A percentile compares a stretch with the other conserved stretches of the same genome.
These are phyloP conservation scores for Blastomussa wellsi DNA, from an alignment of 92 coral and sea anemone genomes.

Conservation along the genomic window DNA sequence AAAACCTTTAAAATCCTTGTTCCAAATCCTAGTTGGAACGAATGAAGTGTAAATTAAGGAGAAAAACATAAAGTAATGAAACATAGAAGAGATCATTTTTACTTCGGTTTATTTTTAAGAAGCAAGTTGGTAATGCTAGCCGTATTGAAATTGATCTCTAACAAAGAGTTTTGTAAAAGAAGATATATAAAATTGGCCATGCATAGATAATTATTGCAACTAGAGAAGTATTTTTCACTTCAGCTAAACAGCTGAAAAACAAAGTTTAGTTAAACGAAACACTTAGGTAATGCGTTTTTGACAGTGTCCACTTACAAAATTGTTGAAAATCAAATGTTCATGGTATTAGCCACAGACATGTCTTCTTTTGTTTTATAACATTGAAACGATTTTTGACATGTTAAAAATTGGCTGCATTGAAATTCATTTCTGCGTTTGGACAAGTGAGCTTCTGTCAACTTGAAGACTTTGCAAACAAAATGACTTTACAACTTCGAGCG, in stretches of 20 bases:
- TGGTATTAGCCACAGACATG: background rate
- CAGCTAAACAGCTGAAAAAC: background rate
- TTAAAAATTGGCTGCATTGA: background rate
- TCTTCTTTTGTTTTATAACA: background rate
- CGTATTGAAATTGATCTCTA: background rate
- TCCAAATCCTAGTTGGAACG: no score
- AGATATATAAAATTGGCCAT: background rate
- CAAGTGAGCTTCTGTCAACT: conserved; percentile 3
- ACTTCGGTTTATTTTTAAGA: background rate
- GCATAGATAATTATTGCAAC: background rate
- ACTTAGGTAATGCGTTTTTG: conserved; percentile 11
- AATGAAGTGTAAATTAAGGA: background rate
- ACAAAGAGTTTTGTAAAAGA: background rate
- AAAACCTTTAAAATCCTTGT: background rate
- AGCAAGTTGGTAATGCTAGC: background rate
- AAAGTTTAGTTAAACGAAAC: background rate
- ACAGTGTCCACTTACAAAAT: background rate
- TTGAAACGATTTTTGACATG: background rate
- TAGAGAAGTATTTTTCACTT: background rate
- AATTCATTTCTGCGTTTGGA: background rate
- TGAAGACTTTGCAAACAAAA: conserved; percentile 1
- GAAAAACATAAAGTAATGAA: background rate
- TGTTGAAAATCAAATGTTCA: background rate
- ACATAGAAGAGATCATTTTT: background rate
- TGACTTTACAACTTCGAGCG: background rate